Evolutionary conservation across 2,888 invertebrate species (phyloP), one percentile per base, ranked within the genome.

Genomic region (Cinara cedri): DNA sequence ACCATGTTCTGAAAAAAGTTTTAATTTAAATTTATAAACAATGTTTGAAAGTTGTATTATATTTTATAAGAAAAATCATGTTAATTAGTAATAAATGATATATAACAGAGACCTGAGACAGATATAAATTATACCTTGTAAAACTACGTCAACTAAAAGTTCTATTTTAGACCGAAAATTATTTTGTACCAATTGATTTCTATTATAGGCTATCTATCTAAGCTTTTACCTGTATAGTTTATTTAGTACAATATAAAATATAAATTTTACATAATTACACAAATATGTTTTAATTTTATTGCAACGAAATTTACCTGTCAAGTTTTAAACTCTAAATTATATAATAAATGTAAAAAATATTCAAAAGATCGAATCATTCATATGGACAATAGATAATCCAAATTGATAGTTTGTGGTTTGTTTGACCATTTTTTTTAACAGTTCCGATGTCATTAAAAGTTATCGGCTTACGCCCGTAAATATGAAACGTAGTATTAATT

Each of bases 301-400:
- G 1, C 2, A 34, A 34, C 13, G 24, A 57, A 24, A 57, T 57
- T 24, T 11, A 13, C 24, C 24, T 57, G 24, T 8, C 14, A 26
- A 60, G 0, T 34, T 62, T n/a, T 57, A 57, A 57, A 57, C 11
- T 21, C 24, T 62, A 62, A 62, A n/a, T 34, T 26, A 62, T 62
- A 62, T 1, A 34, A 62, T n/a, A 62, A 16, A 11, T 62, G 62
- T n/a, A 62, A 16, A 14, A 62, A 16, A n/a, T 34, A 62, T 16
- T 62, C 62, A 60, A 60, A 62, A 34, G 34, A 62, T 16, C 62
- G 62, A 34, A 62, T 62, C 62, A n/a, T n/a, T n/a, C n/a, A n/a
- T n/a, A 16, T 62, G 62, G 1, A 62, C 16, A 10, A 34, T 62
- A 1, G 62, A 62, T n/a, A 62, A 34, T 8, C 57, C 34, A 16